Conservation (phyloP, 2,113 vertebrate species). For the Cheilinus undulatus region DNA sequence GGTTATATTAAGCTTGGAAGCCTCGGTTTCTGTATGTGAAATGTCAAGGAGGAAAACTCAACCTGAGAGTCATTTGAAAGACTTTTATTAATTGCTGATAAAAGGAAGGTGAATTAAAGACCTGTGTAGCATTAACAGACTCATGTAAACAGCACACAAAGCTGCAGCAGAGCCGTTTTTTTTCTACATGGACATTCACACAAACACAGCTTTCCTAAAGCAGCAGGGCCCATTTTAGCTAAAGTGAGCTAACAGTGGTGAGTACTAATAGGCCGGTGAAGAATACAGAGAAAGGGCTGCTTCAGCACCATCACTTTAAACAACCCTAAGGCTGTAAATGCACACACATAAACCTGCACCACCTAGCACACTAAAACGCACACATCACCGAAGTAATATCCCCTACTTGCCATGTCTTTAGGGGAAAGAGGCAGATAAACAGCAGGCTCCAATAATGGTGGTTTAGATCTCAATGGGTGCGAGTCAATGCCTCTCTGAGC, state of each 20-base stretch:
- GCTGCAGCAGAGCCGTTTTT: background rate
- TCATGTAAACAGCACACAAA: background rate
- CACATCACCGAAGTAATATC: constrained; percentile 72
- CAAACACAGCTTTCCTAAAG: constrained; percentile 41
- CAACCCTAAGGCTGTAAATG: constrained; percentile 73
- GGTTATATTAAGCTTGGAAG: constrained; percentile 61
- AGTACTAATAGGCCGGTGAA: constrained; percentile 66
- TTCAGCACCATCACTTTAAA: constrained; percentile 78
- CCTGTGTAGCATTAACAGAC: constrained; percentile 7
- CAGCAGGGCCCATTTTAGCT: constrained; percentile 55
- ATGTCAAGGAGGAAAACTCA: constrained; percentile 52
- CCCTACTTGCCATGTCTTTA: constrained; percentile 73
- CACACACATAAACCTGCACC: constrained; percentile 9
- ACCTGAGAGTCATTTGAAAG: constrained; percentile 55
- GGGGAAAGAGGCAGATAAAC: constrained; percentile 78
- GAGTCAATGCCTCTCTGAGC: constrained; percentile 82
- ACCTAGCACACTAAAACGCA: background rate
- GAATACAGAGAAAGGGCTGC: constrained; percentile 74
- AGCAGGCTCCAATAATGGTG: constrained; percentile 80
- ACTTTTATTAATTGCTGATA: constrained; percentile 66
- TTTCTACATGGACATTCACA: background rate
- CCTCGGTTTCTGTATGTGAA: background rate
- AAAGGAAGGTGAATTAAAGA: constrained; percentile 40
- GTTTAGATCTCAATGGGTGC: constrained; percentile 81
- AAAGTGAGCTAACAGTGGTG: constrained; percentile 61